Evolutionary conservation across 2,888 invertebrate species (phyloP).

Genomic region (Deilephila porcellus): DNA sequence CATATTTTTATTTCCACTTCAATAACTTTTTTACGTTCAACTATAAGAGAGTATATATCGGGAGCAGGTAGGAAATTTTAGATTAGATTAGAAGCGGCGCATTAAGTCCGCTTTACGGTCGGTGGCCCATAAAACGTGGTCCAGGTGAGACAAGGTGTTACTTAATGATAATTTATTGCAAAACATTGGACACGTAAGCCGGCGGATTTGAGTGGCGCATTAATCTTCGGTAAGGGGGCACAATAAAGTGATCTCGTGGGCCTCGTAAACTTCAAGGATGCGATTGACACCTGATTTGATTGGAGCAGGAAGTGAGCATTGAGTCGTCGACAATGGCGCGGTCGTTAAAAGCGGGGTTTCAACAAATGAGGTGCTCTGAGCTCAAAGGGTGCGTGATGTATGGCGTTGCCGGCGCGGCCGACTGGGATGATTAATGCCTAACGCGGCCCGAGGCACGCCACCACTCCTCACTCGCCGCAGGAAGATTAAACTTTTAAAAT

Average conservation of each 20-base stretch:
- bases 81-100: conserved; percentile 72
- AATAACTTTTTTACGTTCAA: conserved; percentile 53
- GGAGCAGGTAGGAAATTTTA: conserved; percentile 74
- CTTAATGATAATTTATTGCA: conserved; percentile 82
- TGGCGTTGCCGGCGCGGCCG: conserved; percentile 56
- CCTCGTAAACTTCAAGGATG: conserved; percentile 19
- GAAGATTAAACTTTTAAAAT: conserved; percentile 61
- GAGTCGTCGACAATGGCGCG: conserved; percentile 74
- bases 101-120: conserved; percentile 69
- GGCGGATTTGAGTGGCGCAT: conserved; percentile 71
- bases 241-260: conserved; percentile 54
- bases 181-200: conserved; percentile 65
- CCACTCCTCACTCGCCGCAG: conserved; percentile 43
- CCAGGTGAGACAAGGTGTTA: conserved; percentile 75
- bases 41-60: conserved; percentile 63
- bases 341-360: conserved; percentile 70
- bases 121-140: conserved; percentile 65
- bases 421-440: conserved; percentile 72
- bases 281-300: conserved; percentile 54
- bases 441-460: conserved; percentile 53
- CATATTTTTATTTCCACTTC: conserved; percentile 54
- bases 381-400: conserved; percentile 74
- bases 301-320: conserved; percentile 75
- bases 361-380: conserved; percentile 71
- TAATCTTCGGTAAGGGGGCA: conserved; percentile 75